These are phyloP conservation scores for Diadromus collaris DNA, from an alignment of 2,888 invertebrate species.

Conservation along the genomic window DNA sequence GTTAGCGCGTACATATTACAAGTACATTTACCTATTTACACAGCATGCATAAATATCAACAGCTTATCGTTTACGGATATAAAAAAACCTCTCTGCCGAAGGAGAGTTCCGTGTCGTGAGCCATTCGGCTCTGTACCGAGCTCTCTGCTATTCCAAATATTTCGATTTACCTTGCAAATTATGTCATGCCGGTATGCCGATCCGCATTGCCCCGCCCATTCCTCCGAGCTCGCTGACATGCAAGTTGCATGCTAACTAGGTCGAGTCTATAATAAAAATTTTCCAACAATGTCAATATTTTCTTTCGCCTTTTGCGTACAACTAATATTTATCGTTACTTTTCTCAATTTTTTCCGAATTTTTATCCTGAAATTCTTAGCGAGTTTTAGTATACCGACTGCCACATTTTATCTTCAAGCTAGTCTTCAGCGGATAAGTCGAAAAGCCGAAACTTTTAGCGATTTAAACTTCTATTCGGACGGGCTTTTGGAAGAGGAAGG, in stretches of 20 bases:
- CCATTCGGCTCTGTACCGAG: conserved; percentile 17
- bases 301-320: neutral
- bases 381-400: neutral
- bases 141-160: conserved; percentile 33
- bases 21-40: conserved; percentile 57
- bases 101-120: conserved; percentile 44
- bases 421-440: conserved; percentile 7
- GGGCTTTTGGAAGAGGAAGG: neutral
- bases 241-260: conserved; percentile 4
- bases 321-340: neutral
- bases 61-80: conserved; percentile 69
- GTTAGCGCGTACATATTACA: conserved; percentile 64
- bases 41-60: conserved; percentile 68
- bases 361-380: neutral
- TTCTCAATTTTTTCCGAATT: neutral
- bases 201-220: conserved; percentile 10
- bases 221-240: conserved; percentile 3
- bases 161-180: conserved; percentile 39
- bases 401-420: neutral
- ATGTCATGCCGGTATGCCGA: conserved; percentile 26
- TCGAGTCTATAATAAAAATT: conserved; percentile 4
- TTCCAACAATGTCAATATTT: neutral
- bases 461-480: conserved; percentile 2
- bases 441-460: conserved; percentile 17
- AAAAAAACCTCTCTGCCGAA: conserved; percentile 62